These are phyloP conservation scores for Sphenopsis melanotis DNA, from an alignment of 2,797 vertebrate genomes.

Conservation along the genomic window DNA sequence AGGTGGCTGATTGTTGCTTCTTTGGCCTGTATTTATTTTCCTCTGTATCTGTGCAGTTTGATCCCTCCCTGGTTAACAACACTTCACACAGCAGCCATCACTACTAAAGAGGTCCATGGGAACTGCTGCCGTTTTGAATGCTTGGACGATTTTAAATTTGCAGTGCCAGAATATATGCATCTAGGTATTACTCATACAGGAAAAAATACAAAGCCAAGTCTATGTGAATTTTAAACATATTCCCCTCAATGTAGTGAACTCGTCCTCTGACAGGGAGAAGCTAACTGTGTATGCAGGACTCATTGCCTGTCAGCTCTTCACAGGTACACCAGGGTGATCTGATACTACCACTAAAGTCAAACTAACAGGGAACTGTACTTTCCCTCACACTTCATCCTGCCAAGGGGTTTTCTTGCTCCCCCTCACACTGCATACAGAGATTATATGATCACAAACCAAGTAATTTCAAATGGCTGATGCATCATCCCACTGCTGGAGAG, in stretches of 20 bases:
- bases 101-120: background rate
- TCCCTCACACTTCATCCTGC: background rate
- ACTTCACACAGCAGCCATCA: background rate
- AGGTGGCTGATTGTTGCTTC: background rate
- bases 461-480: background rate
- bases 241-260: background rate
- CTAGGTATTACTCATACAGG: background rate
- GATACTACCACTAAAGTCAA: background rate
- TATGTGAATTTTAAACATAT: background rate
- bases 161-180: background rate
- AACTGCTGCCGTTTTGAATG: background rate
- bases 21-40: background rate
- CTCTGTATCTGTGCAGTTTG: background rate
- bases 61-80: background rate
- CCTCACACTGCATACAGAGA: background rate
- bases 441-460: background rate
- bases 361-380: background rate
- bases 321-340: background rate
- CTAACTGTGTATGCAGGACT: background rate
- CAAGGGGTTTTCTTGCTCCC: background rate
- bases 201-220: background rate
- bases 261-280: background rate
- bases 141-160: background rate
- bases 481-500: background rate
- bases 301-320: background rate